Conservation (phyloP, 2,113 vertebrate species). For the Triplophysa dalaica region DNA sequence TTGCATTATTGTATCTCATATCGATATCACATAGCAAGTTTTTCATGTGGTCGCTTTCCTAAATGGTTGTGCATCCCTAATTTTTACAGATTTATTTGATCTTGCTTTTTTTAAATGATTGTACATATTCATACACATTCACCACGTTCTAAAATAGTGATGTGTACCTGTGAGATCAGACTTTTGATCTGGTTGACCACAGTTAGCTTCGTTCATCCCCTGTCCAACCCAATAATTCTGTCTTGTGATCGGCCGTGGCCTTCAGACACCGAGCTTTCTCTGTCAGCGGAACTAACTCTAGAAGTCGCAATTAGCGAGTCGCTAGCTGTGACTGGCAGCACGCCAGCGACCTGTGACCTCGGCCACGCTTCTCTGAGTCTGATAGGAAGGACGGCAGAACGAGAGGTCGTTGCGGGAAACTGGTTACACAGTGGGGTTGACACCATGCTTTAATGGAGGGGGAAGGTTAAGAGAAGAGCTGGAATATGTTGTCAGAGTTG, state of each 20-base stretch:
- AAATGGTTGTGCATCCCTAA: no score
- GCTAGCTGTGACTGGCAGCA: slow-evolving; percentile 68
- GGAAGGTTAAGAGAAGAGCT: slow-evolving; percentile 53
- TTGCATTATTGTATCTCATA: no score
- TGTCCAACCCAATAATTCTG: slow-evolving; percentile 51
- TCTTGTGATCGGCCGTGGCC: slow-evolving; percentile 51
- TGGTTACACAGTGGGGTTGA: slow-evolving; percentile 63
- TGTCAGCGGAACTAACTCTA: slow-evolving; percentile 58
- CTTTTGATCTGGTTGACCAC: neutral
- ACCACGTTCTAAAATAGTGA: no score
- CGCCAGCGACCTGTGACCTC: slow-evolving; percentile 71
- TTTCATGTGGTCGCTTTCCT: no score
- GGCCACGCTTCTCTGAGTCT: slow-evolving; percentile 65
- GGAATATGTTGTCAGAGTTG: slow-evolving; percentile 39
- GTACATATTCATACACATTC: no score
- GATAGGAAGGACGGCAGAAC: slow-evolving; percentile 40
- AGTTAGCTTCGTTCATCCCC: slow-evolving; percentile 25
- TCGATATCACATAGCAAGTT: no score
- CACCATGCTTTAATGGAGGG: slow-evolving; percentile 19
- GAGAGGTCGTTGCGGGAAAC: slow-evolving; percentile 59
- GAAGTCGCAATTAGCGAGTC: slow-evolving; percentile 71
- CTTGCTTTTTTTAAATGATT: no score
- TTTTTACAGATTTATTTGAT: no score
- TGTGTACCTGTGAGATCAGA: neutral
- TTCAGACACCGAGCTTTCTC: slow-evolving; percentile 59